Conservation (phyloP, 2,888 invertebrate species). For the Dicranocentrus wangi region DNA sequence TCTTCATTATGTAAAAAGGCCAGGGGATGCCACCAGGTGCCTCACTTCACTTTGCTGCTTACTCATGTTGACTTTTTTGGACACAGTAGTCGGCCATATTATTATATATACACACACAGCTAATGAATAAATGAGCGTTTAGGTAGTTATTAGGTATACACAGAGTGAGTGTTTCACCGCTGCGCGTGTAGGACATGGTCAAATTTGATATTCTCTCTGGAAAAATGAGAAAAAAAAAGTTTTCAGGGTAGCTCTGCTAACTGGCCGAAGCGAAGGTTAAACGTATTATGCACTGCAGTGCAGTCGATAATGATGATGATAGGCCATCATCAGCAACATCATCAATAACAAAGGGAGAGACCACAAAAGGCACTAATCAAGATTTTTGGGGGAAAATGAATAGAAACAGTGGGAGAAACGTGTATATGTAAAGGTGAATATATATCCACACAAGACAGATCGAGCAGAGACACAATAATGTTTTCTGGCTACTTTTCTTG, state of each 20-base stretch:
- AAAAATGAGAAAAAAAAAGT: too few species aligned
- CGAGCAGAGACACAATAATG: background rate
- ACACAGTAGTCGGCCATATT: too few species aligned
- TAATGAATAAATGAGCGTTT: constrained; percentile 36
- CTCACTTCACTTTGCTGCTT: too few species aligned
- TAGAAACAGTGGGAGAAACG: constrained; percentile 1
- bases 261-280: too few species aligned
- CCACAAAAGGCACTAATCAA: constrained; percentile 52
- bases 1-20: constrained; percentile 43
- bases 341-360: constrained; percentile 18
- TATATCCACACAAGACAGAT: background rate
- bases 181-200: too few species aligned
- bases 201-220: too few species aligned
- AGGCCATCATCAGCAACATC: constrained; percentile 36
- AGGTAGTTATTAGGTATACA: too few species aligned
- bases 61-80: too few species aligned
- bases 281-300: background rate
- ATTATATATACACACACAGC: too few species aligned
- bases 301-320: constrained; percentile 44
- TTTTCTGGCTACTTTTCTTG: constrained; percentile 9
- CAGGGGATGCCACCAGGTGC: background rate
- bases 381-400: constrained; percentile 3
- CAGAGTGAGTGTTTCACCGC: too few species aligned
- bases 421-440: background rate
- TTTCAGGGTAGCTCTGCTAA: too few species aligned